Evolutionary conservation across 2,888 invertebrate genomes (phyloP).

Genomic region (Dascillus cervinus): DNA sequence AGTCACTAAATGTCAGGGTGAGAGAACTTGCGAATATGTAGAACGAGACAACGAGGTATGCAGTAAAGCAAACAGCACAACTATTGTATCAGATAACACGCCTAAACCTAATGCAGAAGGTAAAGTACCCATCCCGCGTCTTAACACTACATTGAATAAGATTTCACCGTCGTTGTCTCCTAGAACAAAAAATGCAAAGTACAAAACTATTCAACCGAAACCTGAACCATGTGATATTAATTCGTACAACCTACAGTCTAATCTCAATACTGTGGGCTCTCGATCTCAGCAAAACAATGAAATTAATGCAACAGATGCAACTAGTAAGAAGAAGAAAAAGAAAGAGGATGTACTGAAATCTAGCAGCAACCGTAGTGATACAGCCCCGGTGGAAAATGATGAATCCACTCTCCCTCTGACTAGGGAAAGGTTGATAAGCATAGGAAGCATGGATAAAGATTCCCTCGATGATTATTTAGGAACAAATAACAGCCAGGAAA

Average conservation of each 20-base stretch:
- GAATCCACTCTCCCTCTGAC: slow-evolving; percentile 21
- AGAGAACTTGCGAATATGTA: slow-evolving; percentile 10
- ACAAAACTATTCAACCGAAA: slow-evolving; percentile 48
- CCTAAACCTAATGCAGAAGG: slow-evolving; percentile 11
- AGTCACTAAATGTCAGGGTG: slow-evolving; percentile 14
- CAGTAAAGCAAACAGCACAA: slow-evolving; percentile 8
- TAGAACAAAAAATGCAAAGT: slow-evolving; percentile 35
- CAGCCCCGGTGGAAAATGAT: slow-evolving; percentile 10
- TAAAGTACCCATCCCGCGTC: slow-evolving; percentile 35
- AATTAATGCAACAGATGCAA: slow-evolving; percentile 21
- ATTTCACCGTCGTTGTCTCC: slow-evolving; percentile 20
- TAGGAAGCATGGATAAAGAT: slow-evolving; percentile 72
- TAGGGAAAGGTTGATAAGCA: slow-evolving; percentile 63
- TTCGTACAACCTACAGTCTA: slow-evolving; percentile 36
- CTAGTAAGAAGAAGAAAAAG: slow-evolving; percentile 13
- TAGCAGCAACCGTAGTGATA: slow-evolving; percentile 5
- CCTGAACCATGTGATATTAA: slow-evolving; percentile 39
- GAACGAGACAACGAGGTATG: slow-evolving; percentile 9
- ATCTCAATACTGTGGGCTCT: slow-evolving; percentile 26
- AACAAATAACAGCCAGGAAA: slow-evolving; percentile 68
- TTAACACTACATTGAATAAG: slow-evolving; percentile 23
- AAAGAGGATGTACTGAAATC: slow-evolving; percentile 18
- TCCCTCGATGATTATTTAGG: slow-evolving; percentile 75
- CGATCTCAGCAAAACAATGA: slow-evolving; percentile 42
- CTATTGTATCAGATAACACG: slow-evolving; percentile 8